Base-by-base conservation (phyloP, 2,113 vertebrate genomes). In the Aegypius monachus region DNA sequence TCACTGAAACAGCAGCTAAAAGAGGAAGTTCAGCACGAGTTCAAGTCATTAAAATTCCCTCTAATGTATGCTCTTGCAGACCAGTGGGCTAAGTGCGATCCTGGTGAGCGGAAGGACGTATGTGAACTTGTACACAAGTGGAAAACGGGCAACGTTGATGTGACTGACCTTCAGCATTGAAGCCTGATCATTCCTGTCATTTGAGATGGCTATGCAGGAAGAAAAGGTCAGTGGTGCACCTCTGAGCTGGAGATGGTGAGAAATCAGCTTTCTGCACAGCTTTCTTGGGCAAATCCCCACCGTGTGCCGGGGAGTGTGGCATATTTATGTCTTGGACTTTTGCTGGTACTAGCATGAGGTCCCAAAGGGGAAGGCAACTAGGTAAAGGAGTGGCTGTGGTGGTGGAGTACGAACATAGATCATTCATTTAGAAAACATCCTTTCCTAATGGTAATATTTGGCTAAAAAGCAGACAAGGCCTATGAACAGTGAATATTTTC, bases 31-130 rank as follows among this genome's bases (percentile, higher is more conserved):
- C 96, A 97, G 72, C 91, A 77, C 0, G 5, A 97, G 95, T 97
- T 95, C 97, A 97, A 77, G 95, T 96, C 78, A 89, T 98, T 97
- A 97, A 86, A 96, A 97, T 97, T 97, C 95, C 18, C 32, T 81
- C 78, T 96, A 95, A 87, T 91, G 82, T 91, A 81, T 95, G 58
- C 80, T 94, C 91, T 87, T 0, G 15, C 85, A 88, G 91, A 82
- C 70, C 84, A 59, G 83, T 65, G 68, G 70, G 80, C 80, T 91
- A 81, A 90, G 74, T 0, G 4, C 63, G 88, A 95, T 94, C 77
- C 91, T 55, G 19, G 72, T 8, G 16, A 96, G 93, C 13, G 21
- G 72, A 95, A 89, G 86, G 90, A 59, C 47, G 68, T 40, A 36
- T 80, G n/a, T 78, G 94, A 91, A 67, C 83, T 87, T 43, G 45